Evolutionary conservation across 2,113 vertebrate species (phyloP).

Genomic region (Phaethornis superciliosus): DNA sequence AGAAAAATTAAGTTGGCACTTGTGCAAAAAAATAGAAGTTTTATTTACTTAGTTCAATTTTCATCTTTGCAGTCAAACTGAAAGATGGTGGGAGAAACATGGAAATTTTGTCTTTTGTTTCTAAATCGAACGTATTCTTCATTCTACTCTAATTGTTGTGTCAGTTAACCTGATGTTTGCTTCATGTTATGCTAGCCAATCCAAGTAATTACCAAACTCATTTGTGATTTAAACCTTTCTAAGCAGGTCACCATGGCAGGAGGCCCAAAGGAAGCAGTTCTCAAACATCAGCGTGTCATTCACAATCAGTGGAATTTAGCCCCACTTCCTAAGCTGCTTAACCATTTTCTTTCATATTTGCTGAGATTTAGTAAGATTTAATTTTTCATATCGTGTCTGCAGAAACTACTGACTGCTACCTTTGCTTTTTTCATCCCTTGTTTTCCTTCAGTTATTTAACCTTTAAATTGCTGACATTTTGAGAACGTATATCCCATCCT

Average conservation of each 20-base stretch:
- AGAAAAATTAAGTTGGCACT: neutral
- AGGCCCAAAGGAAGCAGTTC: conserved; percentile 34
- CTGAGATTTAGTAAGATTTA: neutral
- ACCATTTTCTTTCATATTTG: conserved; percentile 17
- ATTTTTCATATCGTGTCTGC: neutral
- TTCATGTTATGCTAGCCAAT: neutral
- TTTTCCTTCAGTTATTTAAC: neutral
- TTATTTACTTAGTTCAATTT: neutral
- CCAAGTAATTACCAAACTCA: conserved; percentile 33
- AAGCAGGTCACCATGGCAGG: conserved; percentile 25
- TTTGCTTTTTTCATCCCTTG: neutral
- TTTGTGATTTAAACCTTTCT: conserved; percentile 31
- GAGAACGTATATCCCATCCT: neutral
- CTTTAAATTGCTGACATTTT: neutral
- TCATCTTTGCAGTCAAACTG: neutral
- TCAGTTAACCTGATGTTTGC: conserved; percentile 21
- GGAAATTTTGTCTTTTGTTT: neutral
- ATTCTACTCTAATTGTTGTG: neutral
- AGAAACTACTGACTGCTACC: neutral
- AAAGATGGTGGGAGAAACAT: neutral
- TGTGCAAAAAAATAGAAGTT: neutral
- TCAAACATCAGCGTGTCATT: conserved; percentile 15
- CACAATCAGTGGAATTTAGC: neutral
- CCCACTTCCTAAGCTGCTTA: conserved; percentile 21
- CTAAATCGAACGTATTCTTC: neutral